A percentile compares a stretch with the other conserved stretches of the same genome.
Conservation (phyloP, 2,888 invertebrate genomes). For the Chrysotoxum bicinctum region DNA sequence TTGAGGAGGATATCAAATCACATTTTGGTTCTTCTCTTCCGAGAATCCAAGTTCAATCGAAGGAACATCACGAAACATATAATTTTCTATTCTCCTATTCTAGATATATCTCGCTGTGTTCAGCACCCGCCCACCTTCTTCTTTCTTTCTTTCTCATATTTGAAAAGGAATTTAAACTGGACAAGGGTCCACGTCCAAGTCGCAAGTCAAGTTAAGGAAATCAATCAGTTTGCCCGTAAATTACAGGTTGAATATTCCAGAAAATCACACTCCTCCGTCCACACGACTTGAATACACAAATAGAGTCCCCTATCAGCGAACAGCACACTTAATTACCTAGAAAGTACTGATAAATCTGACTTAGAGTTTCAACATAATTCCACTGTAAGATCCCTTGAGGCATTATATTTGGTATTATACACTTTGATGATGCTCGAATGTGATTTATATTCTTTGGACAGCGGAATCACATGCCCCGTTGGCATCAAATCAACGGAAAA, state of each 20-base stretch:
- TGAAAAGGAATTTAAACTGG: constrained; percentile 53
- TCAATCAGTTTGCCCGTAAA: constrained; percentile 64
- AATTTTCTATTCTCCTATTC: constrained; percentile 65
- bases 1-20: constrained; percentile 29
- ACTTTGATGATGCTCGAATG: constrained; percentile 63
- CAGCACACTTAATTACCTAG: constrained; percentile 58
- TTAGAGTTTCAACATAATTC: constrained; percentile 42
- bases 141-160: constrained; percentile 28
- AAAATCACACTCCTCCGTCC: constrained; percentile 41
- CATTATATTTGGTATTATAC: constrained; percentile 36
- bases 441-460: constrained; percentile 56
- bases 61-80: constrained; percentile 55
- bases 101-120: constrained; percentile 38
- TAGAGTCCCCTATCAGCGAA: constrained; percentile 38
- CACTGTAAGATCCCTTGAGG: constrained; percentile 17
- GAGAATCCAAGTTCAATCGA: constrained; percentile 59
- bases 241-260: constrained; percentile 64
- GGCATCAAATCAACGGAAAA: constrained; percentile 70
- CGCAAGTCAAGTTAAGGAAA: constrained; percentile 44
- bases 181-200: constrained; percentile 35
- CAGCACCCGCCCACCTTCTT: constrained; percentile 59
- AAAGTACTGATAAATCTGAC: constrained; percentile 53
- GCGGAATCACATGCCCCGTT: constrained; percentile 67
- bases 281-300: constrained; percentile 25
- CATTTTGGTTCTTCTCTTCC: constrained; percentile 46